Evolutionary conservation across 2,888 invertebrate genomes (phyloP), one percentile per base, ranked within the genome.

Genomic region (Eucera pruinosa): DNA sequence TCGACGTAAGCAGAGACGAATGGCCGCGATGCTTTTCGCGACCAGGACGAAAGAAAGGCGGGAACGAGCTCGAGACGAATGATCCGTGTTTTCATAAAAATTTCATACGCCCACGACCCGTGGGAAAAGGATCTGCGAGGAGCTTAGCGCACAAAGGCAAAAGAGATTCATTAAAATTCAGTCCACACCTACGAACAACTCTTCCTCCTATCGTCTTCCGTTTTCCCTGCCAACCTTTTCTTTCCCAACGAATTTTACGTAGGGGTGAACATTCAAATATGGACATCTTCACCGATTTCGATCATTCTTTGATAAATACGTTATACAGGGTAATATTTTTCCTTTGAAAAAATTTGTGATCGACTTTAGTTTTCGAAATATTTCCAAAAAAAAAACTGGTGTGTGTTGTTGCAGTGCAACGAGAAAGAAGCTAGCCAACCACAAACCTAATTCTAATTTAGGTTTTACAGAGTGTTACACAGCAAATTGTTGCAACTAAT

Each of bases 81-180:
- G 79, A 85, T 85, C 67, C 68, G 69, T 82, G 81, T 86, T 86
- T 83, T 61, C 78, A 85, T 82, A 83, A 83, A 85, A 86, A 86
- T 85, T 86, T 82, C 74, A 86, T 68, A 76, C 57, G 13, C 50
- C 55, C 55, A 58, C 54, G 41, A 50, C 71, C 55, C 54, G 52
- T 43, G 67, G 66, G 66, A 73, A 45, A n/a, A 33, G 68, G 80
- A 72, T 66, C 69, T 18, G 57, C n/a, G 58, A 74, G 73, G 43
- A 76, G 78, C 78, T 85, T 80, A 76, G 75, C 47, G 82, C 66
- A 81, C 87, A 87, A 87, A 83, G 83, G 81, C 81, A 83, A 78
- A 82, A 78, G 78, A 81, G 68, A 79, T 83, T 88, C 83, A 82
- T 88, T 88, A 88, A 87, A 87, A 88, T 88, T 88, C 87, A 82